A percentile compares a stretch with the other conserved stretches of the same genome.
These are phyloP conservation scores for Eciton burchellii DNA, from an alignment of 1,140 invertebrate genomes.

Conservation along the genomic window DNA sequence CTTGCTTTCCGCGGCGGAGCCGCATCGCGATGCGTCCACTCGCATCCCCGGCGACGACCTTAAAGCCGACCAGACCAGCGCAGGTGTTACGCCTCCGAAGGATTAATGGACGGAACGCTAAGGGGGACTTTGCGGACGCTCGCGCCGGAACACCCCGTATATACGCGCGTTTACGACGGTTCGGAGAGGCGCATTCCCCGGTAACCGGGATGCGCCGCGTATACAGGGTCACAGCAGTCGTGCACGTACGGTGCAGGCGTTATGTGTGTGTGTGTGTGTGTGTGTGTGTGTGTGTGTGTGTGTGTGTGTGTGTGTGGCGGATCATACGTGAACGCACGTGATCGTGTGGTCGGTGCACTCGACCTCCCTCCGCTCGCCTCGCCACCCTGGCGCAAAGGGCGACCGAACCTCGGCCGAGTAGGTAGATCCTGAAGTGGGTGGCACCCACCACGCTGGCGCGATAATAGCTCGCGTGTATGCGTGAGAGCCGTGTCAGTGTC, in stretches of 20 bases:
- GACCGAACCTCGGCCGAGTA: constrained; percentile 61
- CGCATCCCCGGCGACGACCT: not conserved
- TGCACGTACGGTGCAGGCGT: constrained; percentile 21
- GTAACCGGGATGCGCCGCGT: constrained; percentile 64
- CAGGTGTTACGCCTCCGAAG: constrained; percentile 55
- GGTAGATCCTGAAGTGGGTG: constrained; percentile 67
- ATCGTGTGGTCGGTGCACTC: constrained; percentile 48
- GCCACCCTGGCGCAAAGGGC: constrained; percentile 48
- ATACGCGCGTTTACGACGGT: constrained; percentile 69
- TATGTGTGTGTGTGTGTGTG: not conserved
- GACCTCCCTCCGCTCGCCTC: not conserved
- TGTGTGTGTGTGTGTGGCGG: not conserved
- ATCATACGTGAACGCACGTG: constrained; percentile 52
- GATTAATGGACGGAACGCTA: constrained; percentile 60
- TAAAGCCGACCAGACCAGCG: constrained; percentile 23
- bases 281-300: constrained; percentile 19
- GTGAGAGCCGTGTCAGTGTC: not conserved
- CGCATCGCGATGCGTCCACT: not conserved
- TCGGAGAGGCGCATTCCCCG: constrained; percentile 62
- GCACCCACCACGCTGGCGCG: constrained; percentile 53
- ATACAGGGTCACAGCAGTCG: constrained; percentile 41
- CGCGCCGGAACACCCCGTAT: constrained; percentile 61
- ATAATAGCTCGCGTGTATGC: constrained; percentile 23
- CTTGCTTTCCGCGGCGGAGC: too few species aligned
- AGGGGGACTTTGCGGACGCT: constrained; percentile 39